Evolutionary conservation across 2,113 vertebrate species (phyloP), one percentile per base, ranked within the genome.

Genomic region (Jaculus jaculus): DNA sequence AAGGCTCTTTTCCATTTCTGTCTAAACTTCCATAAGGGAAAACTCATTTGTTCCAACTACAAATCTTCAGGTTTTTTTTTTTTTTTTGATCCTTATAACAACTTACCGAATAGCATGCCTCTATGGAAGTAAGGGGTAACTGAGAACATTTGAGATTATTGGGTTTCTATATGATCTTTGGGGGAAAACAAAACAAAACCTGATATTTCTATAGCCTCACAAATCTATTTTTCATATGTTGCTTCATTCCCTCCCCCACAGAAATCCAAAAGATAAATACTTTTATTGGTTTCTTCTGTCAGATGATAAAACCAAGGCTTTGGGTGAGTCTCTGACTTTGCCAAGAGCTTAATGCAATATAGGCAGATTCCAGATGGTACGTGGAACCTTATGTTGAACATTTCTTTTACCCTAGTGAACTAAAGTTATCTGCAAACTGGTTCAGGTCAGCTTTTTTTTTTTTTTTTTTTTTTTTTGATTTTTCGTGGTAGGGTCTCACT

Each of bases 41-140:
- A 87, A 87, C 60, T 87, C 39, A 73, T 87, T 80, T 87, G 16
- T 84, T 78, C 60, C 58, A 54, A 32, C 39, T 77, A 77, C 21
- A 32, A 18, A 69, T 68, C 37, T 73, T 37, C 69, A 91, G 34
- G 81, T 24, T 8, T 68, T 94, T 86, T 69, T 91, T 47, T 82
- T 92, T 92, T 42, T n/a, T n/a, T n/a, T n/a, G n/a, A 89, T 93
- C 63, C 71, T 92, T 85, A 75, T 75, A 71, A 84, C 79, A 86
- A 68, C 47, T 34, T 69, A 87, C 16, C 69, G 87, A 85, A 90
- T 78, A 78, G 51, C 23, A 65, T 90, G 92, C 84, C 72, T 89
- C 42, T 37, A 87, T 66, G 10, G 47, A 54, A 39, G 17, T 61
- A n/a, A 15, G 34, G n/a, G 30, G 34, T 47, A 66, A 30, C 61